A percentile compares a stretch with the other conserved stretches of the same genome.
phyloP scores from a whole-genome alignment of 2,797 vertebrate species.

The Sciurus carolinensis region DNA sequence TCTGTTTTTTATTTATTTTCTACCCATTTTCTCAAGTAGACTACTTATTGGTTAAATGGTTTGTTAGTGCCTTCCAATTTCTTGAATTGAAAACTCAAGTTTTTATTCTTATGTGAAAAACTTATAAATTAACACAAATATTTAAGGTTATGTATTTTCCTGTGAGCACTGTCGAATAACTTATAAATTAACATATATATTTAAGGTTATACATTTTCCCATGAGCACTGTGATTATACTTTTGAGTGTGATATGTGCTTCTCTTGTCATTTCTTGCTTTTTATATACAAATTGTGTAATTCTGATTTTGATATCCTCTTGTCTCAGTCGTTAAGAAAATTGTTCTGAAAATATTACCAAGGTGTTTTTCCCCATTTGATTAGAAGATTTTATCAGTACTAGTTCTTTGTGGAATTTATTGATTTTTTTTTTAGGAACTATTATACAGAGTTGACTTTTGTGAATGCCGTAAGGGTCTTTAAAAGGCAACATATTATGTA shows the following conservation, averaged over 20 bases:
- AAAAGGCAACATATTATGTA: background rate
- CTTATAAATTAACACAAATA: background rate
- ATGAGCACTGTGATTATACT: background rate
- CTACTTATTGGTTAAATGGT: background rate
- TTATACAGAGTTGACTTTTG: constrained; percentile 1
- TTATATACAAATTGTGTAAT: background rate
- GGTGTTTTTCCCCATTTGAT: background rate
- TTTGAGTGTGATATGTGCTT: background rate
- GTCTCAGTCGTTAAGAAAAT: constrained; percentile 3
- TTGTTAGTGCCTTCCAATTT: background rate
- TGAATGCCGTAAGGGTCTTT: background rate
- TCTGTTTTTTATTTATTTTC: background rate
- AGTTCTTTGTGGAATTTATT: constrained; percentile 2
- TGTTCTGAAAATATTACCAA: background rate
- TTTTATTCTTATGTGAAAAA: constrained; percentile 9
- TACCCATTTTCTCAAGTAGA: background rate
- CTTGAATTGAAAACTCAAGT: constrained; percentile 29
- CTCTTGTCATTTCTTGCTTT: background rate
- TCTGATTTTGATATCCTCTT: constrained; percentile 29
- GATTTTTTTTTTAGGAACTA: constrained; percentile 18
- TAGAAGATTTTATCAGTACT: background rate
- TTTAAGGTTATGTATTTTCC: background rate
- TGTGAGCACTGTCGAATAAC: background rate
- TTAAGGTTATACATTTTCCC: background rate
- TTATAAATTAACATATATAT: background rate